Evolutionary conservation across 2,113 vertebrate genomes (phyloP).

Genomic region (Hypanus sabinus): DNA sequence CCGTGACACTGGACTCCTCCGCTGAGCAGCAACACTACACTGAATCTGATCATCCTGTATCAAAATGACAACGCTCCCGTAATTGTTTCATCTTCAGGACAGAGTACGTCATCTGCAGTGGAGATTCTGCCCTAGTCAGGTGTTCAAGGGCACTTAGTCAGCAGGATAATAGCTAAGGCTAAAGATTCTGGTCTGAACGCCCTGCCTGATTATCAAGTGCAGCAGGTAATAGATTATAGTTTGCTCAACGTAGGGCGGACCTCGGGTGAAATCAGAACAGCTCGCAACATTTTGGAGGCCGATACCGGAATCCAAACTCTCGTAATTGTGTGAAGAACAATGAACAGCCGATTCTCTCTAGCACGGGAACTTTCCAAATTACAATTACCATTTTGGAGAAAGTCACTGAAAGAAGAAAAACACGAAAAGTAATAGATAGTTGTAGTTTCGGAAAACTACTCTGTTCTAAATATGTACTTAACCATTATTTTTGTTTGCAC

Average conservation of each 20-base stretch:
- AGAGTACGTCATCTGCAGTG: not conserved
- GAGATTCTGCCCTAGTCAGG: not conserved
- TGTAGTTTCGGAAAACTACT: not conserved
- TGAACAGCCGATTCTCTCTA: conserved; percentile 50
- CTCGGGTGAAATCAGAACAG: conserved; percentile 53
- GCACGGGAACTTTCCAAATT: conserved; percentile 48
- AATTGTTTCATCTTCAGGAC: conserved; percentile 35
- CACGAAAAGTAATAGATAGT: not conserved
- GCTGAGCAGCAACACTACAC: not conserved
- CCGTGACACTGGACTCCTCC: not conserved
- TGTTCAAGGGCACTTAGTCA: not conserved
- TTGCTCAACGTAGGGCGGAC: conserved; percentile 52
- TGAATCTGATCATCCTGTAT: conserved; percentile 47
- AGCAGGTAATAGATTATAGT: conserved; percentile 49
- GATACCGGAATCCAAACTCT: conserved; percentile 51
- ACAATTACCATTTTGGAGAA: not conserved
- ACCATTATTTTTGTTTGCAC: not conserved
- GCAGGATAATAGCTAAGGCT: not conserved
- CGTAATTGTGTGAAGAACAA: conserved; percentile 53
- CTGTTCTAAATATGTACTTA: not conserved
- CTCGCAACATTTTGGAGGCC: conserved; percentile 46
- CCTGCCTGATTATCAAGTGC: conserved; percentile 48
- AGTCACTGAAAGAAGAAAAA: not conserved
- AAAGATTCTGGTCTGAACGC: not conserved
- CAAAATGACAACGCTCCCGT: conserved; percentile 59